Conservation (phyloP, 2,888 invertebrate genomes). For the Polylopha cassiicola region DNA sequence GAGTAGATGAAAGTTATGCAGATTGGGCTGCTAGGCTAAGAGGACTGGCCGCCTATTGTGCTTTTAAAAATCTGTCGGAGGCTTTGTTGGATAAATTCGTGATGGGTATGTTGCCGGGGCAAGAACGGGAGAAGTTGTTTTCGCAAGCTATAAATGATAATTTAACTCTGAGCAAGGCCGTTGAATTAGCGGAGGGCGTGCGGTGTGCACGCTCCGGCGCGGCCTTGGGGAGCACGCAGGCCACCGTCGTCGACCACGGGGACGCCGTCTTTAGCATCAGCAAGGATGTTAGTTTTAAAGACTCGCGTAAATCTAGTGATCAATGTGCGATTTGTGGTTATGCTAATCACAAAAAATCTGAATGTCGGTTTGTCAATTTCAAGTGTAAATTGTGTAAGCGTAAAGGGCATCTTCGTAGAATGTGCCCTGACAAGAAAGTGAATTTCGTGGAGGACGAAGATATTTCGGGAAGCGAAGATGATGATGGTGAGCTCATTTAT, state of each 20-base stretch:
- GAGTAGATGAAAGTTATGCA: conserved; percentile 1
- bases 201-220: neutral
- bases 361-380: neutral
- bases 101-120: neutral
- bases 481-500: conserved; percentile 2
- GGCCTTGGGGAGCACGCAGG: neutral
- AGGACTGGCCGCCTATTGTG: conserved; percentile 5
- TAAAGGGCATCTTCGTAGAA: neutral
- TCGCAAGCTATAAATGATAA: too few relatives aligned
- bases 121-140: neutral
- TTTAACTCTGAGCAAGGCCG: too few relatives aligned
- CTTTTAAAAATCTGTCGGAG: neutral
- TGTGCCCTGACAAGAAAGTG: neutral
- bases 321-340: neutral
- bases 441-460: neutral
- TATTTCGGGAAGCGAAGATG: too few relatives aligned
- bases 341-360: neutral
- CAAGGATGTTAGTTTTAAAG: neutral
- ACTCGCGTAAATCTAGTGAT: neutral
- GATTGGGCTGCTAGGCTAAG: conserved; percentile 15
- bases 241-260: neutral
- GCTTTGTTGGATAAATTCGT: neutral
- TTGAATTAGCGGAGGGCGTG: too few relatives aligned
- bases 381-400: neutral
- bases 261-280: neutral